Base-by-base conservation (phyloP, 1,140 invertebrate genomes). In the Maniola jurtina region DNA sequence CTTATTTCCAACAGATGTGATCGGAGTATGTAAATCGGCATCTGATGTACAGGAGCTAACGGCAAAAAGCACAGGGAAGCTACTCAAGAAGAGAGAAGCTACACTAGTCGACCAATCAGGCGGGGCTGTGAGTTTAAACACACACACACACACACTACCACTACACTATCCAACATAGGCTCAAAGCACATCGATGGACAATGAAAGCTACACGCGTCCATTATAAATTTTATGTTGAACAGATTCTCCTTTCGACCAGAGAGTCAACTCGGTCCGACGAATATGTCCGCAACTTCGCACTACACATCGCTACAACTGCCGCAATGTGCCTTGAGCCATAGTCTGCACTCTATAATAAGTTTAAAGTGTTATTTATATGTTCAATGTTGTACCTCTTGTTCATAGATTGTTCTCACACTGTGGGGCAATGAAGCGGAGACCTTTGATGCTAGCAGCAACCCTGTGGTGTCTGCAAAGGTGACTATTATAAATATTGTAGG, bases 21-120 rank as follows among this genome's bases (percentile, higher is more conserved):
- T 99, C 87, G 98, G 97, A 55, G 94, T 99, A 33, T 97, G 97
- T 72, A 97, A 97, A 81, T 91, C 91, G 36, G 92, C 92, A 4
- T 89, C 91, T 5, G 98, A 99, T 70, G 40, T 98, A 8, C 91
- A 93, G 66, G 93, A 93, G 5, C 91, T 99, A 13, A 94, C 93
- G 9, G 93, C 95, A 5, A 94, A 93, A 80, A 94, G 93, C 56
- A 95, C 95, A 0, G 95, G 96, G 38, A 95, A 94, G 80, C 96
- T 98, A 89, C 91, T 99, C 3, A 96, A 94, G 68, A 99, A 99
- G 81, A 92, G 98, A 68, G 98, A 99, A 72, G 71, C 99, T 1
- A 93, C 92, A 13, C 77, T 99, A 7, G 95, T 99, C 0, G 99
- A 99, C 90, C 93, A 95, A 70, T 95, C 95, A 45, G 94, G 94